Evolutionary conservation across 1,140 invertebrate genomes (phyloP), one percentile per base, ranked within the genome.

Genomic region (Caenorhabditis tropicalis): DNA sequence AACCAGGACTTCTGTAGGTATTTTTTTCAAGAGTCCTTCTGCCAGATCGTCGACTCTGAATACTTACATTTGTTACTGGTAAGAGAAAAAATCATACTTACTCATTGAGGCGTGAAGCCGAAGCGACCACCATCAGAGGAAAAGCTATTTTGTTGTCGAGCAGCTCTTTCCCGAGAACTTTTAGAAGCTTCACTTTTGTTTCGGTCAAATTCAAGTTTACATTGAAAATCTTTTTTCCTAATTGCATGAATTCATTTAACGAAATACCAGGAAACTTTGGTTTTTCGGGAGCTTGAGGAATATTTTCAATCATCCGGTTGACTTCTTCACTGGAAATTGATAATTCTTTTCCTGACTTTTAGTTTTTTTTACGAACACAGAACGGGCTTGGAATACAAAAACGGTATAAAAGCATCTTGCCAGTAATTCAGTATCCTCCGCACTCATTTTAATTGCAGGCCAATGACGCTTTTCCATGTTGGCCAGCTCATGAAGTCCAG

Each of bases 21-120:
- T 46, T 39, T 84, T 84, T 31, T 84, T 84, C 29, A 84, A 29
- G 19, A 65, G n/a, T 29, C 31, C 16, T 51, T 49, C 29, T 1
- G 83, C 65, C 6, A 65, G n/a, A 80, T 84, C 83, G 15, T 65
- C 65, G 12, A 84, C 83, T 33, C 70, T 83, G 82, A 27, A 83
- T 70, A 31, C 1, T 19, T 2, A 15, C 16, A 39, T 10, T 12
- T 24, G 2, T 39, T 7, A n/a, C 6, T 24, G n/a, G n/a, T 10
- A 36, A 31, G 5, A 16, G 46, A 1, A 21, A 43, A 82, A 19
- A 1, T n/a, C n/a, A 81, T n/a, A 27, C 51, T 29, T n/a, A 83
- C 82, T 51, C 58, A 24, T 84, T 84, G 2, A 84, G n/a, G 6
- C 19, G n/a, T 21, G 31, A 24, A 12, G 49, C 65, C 10, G 31